Evolutionary conservation across 2,888 invertebrate species (phyloP), one percentile per base, ranked within the genome.

Genomic region (Encarsia formosa): DNA sequence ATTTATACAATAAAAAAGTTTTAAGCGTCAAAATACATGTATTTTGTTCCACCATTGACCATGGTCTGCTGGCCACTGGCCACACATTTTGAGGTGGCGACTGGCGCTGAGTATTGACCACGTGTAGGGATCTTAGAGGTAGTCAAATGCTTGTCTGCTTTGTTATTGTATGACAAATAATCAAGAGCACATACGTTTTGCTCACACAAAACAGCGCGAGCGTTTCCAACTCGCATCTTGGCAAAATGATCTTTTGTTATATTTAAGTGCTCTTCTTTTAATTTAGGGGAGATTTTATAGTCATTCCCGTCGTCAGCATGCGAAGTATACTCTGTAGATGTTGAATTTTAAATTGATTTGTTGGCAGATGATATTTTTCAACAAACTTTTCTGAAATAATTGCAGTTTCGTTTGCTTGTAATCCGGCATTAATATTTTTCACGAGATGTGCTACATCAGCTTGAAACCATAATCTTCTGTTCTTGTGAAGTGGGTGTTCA

Each of bases 401-500:
- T 15, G 56, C 29, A 32, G 16, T 5, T 29, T 24, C 20, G 48
- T 54, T 46, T 34, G 20, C 49, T 18, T 52, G 2, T 16, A 57
- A 19, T 5, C 38, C 44, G 18, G 35, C 15, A 29, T 55, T 55
- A 2, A 51, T 16, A 47, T 56, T 57, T 54, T 56, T 59, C 2
- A 57, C 46, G 4, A 46, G 20, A 29, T 57, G 56, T 4, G 49
- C 34, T 23, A 23, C 8, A 35, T 59, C 57, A 5, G 40, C 31
- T n/a, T 50, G 39, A 24, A 59, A 52, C 18, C 11, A 54, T 11
- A 56, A 20, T 24, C 32, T 23, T 41, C 45, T 47, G 3, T 49
- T 32, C 15, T 16, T 18, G 50, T 59, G 37, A 13, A 47, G 26
- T 5, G 63, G 64, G 49, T 64, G 61, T 8, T 15, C 9, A 50